phyloP scores from a whole-genome alignment of 2,888 invertebrate genomes.

The Scaptomyza reducta region DNA sequence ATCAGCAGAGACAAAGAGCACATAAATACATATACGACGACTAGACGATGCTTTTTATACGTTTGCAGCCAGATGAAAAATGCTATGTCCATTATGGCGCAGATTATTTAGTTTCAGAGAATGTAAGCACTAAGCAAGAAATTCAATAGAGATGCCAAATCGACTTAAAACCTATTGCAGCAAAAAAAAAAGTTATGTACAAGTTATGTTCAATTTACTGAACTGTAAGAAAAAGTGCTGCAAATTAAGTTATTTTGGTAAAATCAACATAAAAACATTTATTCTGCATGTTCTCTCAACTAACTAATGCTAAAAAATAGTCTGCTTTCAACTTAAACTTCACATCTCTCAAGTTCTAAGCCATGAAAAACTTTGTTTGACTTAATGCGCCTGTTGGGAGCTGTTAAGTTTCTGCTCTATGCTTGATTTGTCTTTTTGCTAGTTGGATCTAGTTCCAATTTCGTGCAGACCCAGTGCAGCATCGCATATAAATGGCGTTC shows the following conservation, averaged over 20 bases:
- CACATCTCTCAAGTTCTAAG: background rate
- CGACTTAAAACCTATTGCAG: too few species aligned
- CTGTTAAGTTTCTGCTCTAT: slow-evolving; percentile 46
- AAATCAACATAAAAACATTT: too few species aligned
- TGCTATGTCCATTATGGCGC: background rate
- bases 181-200: too few species aligned
- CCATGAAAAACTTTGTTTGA: slow-evolving; percentile 26
- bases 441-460: slow-evolving; percentile 60
- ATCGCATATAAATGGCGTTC: slow-evolving; percentile 70
- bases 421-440: slow-evolving; percentile 24
- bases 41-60: slow-evolving; percentile 13
- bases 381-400: slow-evolving; percentile 62
- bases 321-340: background rate
- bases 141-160: background rate
- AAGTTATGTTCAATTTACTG: too few species aligned
- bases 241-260: too few species aligned
- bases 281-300: too few species aligned
- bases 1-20: slow-evolving; percentile 7
- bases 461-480: slow-evolving; percentile 47
- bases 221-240: too few species aligned
- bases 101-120: background rate
- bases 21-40: background rate
- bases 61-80: background rate
- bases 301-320: too few species aligned
- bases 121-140: background rate